These are phyloP conservation scores for Mythimna albipuncta DNA, from an alignment of 2,888 invertebrate genomes.

Conservation along the genomic window DNA sequence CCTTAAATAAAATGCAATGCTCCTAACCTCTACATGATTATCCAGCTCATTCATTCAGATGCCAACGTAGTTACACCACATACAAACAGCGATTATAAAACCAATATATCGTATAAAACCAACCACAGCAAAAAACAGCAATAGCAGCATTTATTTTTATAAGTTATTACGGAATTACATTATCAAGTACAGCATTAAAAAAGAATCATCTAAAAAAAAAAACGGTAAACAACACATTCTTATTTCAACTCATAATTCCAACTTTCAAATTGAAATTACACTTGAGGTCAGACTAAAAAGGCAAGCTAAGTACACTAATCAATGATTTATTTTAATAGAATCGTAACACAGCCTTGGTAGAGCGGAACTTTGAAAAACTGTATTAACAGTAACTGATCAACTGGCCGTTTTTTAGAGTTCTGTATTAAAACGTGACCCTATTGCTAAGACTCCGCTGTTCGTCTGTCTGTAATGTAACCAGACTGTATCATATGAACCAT, in stretches of 20 bases:
- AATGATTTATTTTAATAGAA: conserved; percentile 47
- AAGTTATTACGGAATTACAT: neutral
- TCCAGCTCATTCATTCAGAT: neutral
- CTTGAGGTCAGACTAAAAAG: conserved; percentile 56
- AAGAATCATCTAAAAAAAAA: neutral
- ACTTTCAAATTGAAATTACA: conserved; percentile 56
- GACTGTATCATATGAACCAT: too few species aligned
- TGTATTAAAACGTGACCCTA: too few species aligned
- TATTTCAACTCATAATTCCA: conserved; percentile 37
- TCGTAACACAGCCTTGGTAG: conserved; percentile 54
- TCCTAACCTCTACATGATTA: too few species aligned
- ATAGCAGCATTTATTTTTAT: neutral
- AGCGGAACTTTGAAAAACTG: conserved; percentile 56
- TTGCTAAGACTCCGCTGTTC: too few species aligned
- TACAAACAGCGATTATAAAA: neutral
- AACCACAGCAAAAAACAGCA: neutral
- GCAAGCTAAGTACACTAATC: conserved; percentile 54
- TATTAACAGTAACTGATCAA: conserved; percentile 33
- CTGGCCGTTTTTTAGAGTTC: conserved; percentile 7
- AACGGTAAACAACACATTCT: conserved; percentile 6
- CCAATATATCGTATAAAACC: neutral
- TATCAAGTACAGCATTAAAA: neutral
- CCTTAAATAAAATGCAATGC: too few species aligned
- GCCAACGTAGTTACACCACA: neutral
- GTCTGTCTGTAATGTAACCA: too few species aligned